phyloP scores from a whole-genome alignment of 1,140 invertebrate species.

The Ceratina australensis region DNA sequence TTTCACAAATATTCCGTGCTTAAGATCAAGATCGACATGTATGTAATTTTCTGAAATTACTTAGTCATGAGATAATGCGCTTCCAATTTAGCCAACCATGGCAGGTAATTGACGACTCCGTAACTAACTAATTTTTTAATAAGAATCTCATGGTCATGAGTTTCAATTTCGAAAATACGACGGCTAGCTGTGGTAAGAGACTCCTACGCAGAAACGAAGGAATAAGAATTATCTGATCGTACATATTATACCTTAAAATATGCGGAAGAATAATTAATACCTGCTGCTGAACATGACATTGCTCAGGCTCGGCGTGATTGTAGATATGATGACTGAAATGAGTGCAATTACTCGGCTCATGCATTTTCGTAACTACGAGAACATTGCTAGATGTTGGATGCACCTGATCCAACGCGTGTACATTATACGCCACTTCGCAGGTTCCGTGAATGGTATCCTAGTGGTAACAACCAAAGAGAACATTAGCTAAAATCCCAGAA shows the following conservation, averaged over 20 bases:
- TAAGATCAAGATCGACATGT: too few relatives aligned
- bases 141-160: slow-evolving; percentile 57
- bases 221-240: background rate
- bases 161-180: slow-evolving; percentile 67
- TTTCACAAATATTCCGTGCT: background rate
- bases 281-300: slow-evolving; percentile 52
- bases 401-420: slow-evolving; percentile 47
- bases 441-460: slow-evolving; percentile 73
- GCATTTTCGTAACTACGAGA: slow-evolving; percentile 61
- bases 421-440: slow-evolving; percentile 69
- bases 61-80: slow-evolving; percentile 72
- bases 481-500: slow-evolving; percentile 70
- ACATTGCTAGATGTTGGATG: slow-evolving; percentile 21
- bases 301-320: slow-evolving; percentile 52
- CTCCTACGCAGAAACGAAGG: slow-evolving; percentile 55
- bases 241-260: background rate
- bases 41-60: slow-evolving; percentile 54
- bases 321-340: slow-evolving; percentile 57
- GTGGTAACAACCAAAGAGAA: slow-evolving; percentile 81
- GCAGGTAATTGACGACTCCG: slow-evolving; percentile 71
- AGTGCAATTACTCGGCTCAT: slow-evolving; percentile 65
- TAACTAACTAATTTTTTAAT: slow-evolving; percentile 67
- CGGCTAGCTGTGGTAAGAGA: slow-evolving; percentile 64
- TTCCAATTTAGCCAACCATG: slow-evolving; percentile 70
- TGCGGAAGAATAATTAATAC: slow-evolving; percentile 44